These are phyloP conservation scores for Chrosomus eos DNA, from an alignment of 2,797 vertebrate species.

Conservation along the genomic window DNA sequence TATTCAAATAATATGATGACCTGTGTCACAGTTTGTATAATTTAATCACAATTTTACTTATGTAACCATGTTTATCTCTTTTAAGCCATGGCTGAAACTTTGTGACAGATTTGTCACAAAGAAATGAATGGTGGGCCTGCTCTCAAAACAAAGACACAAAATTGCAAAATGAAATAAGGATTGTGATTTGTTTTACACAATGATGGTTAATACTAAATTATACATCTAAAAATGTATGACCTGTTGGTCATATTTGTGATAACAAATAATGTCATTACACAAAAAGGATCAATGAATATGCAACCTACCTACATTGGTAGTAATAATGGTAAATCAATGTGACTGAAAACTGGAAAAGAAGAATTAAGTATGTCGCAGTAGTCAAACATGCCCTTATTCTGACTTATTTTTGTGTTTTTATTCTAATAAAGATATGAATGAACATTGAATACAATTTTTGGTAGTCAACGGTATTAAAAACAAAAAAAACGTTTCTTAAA, in stretches of 20 bases:
- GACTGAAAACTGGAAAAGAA: neutral
- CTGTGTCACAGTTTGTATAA: conserved; percentile 12
- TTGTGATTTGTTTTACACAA: neutral
- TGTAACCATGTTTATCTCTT: conserved; percentile 19
- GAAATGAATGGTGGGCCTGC: neutral
- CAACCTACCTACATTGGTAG: neutral
- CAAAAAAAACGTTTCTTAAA: neutral
- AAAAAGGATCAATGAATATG: neutral
- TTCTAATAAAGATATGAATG: neutral
- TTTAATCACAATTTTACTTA: conserved; percentile 28
- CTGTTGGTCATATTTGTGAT: neutral
- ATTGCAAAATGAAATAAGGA: neutral
- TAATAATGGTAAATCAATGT: neutral
- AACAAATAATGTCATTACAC: neutral
- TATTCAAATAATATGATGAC: neutral
- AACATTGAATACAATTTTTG: neutral
- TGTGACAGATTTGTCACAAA: neutral
- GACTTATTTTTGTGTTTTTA: neutral
- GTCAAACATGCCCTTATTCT: neutral
- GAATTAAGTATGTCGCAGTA: neutral
- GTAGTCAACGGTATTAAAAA: neutral
- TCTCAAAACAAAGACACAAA: neutral
- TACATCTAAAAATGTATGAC: neutral
- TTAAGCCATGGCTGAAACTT: conserved; percentile 1
- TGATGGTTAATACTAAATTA: neutral